Conservation (phyloP, 2,888 invertebrate genomes). For the Pegoplata infirma region DNA sequence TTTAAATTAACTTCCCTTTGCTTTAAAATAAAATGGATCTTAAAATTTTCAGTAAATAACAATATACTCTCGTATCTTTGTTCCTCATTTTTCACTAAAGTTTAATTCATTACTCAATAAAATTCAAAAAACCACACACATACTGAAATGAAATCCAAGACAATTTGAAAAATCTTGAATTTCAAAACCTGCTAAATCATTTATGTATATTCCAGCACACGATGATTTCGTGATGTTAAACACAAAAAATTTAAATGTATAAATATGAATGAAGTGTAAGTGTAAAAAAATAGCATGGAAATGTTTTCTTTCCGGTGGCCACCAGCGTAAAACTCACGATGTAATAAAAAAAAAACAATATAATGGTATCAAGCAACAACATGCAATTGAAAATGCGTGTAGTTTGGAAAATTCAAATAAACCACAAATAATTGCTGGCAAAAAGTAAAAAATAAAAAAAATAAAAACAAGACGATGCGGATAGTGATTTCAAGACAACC, state of each 20-base stretch:
- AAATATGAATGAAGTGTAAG: neutral
- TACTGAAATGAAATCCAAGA: slow-evolving; percentile 27
- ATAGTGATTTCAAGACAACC: slow-evolving; percentile 39
- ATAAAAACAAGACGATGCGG: slow-evolving; percentile 40
- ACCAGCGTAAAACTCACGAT: slow-evolving; percentile 11
- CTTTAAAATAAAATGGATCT: too few species aligned
- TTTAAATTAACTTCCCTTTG: too few species aligned
- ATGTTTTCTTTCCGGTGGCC: slow-evolving; percentile 5
- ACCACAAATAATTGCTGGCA: slow-evolving; percentile 40
- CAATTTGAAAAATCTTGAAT: slow-evolving; percentile 1
- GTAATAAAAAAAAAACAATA: slow-evolving; percentile 21
- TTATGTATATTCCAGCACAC: slow-evolving; percentile 1
- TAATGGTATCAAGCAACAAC: slow-evolving; percentile 35
- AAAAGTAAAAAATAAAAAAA: slow-evolving; percentile 8
- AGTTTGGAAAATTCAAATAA: slow-evolving; percentile 3
- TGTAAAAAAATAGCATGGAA: neutral
- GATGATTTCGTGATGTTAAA: neutral
- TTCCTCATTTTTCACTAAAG: too few species aligned
- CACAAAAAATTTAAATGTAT: neutral
- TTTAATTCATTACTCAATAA: too few species aligned
- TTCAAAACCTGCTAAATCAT: slow-evolving; percentile 17
- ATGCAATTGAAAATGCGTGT: slow-evolving; percentile 52
- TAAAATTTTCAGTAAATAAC: too few species aligned
- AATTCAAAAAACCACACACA: slow-evolving; percentile 16
- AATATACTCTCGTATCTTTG: too few species aligned